Evolutionary conservation across 2,113 vertebrate genomes (phyloP), one percentile per base, ranked within the genome.

Genomic region (Lepus europaeus): DNA sequence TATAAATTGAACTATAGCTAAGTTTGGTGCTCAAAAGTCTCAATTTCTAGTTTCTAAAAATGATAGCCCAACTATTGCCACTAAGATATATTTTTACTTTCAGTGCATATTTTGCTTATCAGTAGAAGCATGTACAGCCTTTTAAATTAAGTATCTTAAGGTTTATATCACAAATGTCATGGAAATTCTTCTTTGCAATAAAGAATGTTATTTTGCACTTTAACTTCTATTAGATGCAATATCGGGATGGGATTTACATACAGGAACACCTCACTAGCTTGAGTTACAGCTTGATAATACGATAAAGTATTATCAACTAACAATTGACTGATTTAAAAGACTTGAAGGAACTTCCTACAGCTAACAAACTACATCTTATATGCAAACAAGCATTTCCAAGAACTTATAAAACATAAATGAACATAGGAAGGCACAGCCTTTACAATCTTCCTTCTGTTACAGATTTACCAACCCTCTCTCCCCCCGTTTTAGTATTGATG

Each of bases 1-100:
- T 89, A 70, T 56, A 78, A 73, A 93, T 53, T 90, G 95, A 95
- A 45, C 13, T 6, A 88, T 66, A 25, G 11, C 39, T 77, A 76
- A 90, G 22, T 12, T 74, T 84, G 79, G 66, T 61, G 53, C 13
- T 89, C 49, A 78, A 78, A 90, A 76, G 9, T 76, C 53, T 86
- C 27, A 56, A 33, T 56, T 16, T 93, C 39, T 85, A 36, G 9
- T 56, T 81, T 19, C 19, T 69, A 69, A 10, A 90, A 84, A 89
- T 77, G 4, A 94, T 78, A 33, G 17, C 6, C 12, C 27, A 33
- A 31, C 11, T 74, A 49, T 61, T 72, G 39, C 4, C 31, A 66
- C 63, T 91, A 86, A 72, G 56, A 56, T 9, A 90, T 80, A 36
- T 59, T 74, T 20, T 70, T 89, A 12, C 25, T 76, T 79, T 74